Evolutionary conservation across 2,113 vertebrate genomes (phyloP).

Genomic region (Pelecanoides urinatrix): DNA sequence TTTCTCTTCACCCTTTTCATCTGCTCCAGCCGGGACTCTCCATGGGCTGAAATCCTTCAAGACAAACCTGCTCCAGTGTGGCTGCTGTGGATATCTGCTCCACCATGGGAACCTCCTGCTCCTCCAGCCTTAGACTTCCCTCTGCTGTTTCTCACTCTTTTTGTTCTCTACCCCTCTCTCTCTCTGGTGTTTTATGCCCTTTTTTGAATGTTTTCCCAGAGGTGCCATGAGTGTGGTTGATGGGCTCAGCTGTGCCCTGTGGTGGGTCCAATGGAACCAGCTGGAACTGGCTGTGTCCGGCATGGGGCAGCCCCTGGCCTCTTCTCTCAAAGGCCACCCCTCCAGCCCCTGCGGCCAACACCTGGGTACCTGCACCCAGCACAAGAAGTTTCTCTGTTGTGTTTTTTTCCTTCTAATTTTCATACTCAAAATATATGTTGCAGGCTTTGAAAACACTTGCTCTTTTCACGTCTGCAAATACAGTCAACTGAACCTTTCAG

Average conservation of each 20-base stretch:
- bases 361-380: accelerated
- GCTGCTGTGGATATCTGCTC: not conserved
- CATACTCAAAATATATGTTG: not conserved
- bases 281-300: not conserved
- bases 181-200: not conserved
- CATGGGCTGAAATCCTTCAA: not conserved
- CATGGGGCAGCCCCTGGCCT: accelerated
- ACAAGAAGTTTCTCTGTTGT: not conserved
- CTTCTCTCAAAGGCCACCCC: not conserved
- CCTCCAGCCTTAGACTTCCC: not conserved
- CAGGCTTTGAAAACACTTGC: not conserved
- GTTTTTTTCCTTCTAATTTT: not conserved
- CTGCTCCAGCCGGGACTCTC: not conserved
- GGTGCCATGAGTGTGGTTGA: accelerated
- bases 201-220: not conserved
- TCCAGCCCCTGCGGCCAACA: no score
- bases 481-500: not conserved
- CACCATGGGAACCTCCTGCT: not conserved
- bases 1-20: not conserved
- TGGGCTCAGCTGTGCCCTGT: not conserved
- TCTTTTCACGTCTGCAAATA: not conserved
- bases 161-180: not conserved
- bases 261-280: accelerated
- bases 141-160: not conserved
- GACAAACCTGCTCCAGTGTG: not conserved